Conservation (phyloP, 2,888 invertebrate genomes). For the Dilophus febrilis region DNA sequence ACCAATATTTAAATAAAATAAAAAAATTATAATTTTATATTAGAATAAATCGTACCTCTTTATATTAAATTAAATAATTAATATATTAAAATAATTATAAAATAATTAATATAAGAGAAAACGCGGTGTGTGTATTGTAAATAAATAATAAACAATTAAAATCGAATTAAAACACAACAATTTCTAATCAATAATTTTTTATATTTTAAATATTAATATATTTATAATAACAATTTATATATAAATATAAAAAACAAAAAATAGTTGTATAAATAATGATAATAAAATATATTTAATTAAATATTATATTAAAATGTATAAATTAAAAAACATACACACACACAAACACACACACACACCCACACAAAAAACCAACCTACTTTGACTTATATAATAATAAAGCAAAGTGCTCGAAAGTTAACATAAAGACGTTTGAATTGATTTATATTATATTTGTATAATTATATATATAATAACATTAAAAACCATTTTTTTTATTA, state of each 20-base stretch:
- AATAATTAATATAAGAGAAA: constrained; percentile 7
- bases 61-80: too few species aligned
- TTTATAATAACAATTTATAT: background rate
- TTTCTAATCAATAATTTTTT: background rate
- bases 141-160: background rate
- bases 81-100: background rate
- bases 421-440: constrained; percentile 1
- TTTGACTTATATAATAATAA: background rate
- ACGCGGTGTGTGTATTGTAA: too few species aligned
- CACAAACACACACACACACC: too few species aligned
- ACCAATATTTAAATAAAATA: too few species aligned
- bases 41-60: too few species aligned
- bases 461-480: too few species aligned
- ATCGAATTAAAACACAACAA: background rate
- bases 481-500: too few species aligned
- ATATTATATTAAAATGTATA: too few species aligned
- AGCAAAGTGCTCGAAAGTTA: constrained; percentile 2
- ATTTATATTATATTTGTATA: background rate
- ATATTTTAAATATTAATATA: background rate
- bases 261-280: background rate
- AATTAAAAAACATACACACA: too few species aligned
- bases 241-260: background rate
- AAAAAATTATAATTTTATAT: too few species aligned
- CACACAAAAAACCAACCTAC: too few species aligned
- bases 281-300: too few species aligned